Base-by-base conservation (phyloP, 2,888 invertebrate species). In the Andrena camellia region DNA sequence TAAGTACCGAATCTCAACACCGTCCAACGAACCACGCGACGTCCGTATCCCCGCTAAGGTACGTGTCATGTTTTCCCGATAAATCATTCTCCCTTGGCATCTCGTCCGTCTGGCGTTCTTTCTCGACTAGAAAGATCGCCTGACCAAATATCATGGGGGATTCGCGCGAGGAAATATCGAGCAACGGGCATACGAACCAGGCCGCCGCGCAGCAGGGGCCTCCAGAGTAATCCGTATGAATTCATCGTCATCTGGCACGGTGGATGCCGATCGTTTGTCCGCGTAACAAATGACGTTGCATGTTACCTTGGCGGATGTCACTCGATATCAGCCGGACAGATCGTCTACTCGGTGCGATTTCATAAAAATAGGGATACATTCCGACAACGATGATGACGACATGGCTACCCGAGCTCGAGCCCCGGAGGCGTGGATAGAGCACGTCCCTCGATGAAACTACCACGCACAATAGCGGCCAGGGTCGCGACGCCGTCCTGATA, bases 231-330 rank as follows among this genome's bases (percentile, higher is more conserved):
- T 20, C 66, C 50, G 29, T 75, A 78, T 75, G 67, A 72, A 67
- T 72, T 85, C 86, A 86, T 88, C 87, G 90, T 90, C 86, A 86
- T 86, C 83, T 74, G 54, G 69, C 81, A 20, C 29, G 71, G 80
- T 78, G 72, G 42, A 42, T 42, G 42, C 42, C 42, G 77, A 74
- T 81, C 85, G 68, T 81, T 73, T 66, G 78, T 84, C 86, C 83
- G 84, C 76, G 83, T 87, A 87, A 90, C 87, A 90, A 91, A 91
- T 90, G 90, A 89, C 86, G 82, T 78, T 88, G 83, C 88, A 77
- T 42, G 13, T 86, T 85, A 66, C 71, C 70, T 59, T 69, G 42
- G 42, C 42, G 76, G 72, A 81, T 83, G 83, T 87, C 81, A 79
- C 78, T 83, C 69, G 81, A 77, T 90, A 90, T 90, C 90, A 80